Evolutionary conservation across 2,797 vertebrate species (phyloP).

Genomic region (Aeoliscus strigatus): DNA sequence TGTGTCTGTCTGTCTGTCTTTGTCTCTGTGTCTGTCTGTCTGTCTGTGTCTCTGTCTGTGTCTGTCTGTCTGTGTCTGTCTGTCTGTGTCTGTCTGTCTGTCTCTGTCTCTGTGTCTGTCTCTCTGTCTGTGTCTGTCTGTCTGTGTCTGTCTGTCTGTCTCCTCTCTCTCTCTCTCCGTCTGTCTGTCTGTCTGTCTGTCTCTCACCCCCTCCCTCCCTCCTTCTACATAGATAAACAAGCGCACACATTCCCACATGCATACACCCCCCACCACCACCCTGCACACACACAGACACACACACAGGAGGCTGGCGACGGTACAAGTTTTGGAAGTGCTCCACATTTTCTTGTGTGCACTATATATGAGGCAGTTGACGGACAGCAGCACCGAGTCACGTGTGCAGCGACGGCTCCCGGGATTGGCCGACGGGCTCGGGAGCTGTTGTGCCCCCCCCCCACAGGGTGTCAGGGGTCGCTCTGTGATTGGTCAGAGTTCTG

Average conservation of each 20-base stretch:
- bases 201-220: too few relatives aligned
- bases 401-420: constrained; percentile 57
- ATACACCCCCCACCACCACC: constrained; percentile 4
- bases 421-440: constrained; percentile 77
- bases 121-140: constrained; percentile 12
- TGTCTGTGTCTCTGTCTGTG: too few relatives aligned
- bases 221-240: constrained; percentile 53
- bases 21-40: too few relatives aligned
- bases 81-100: too few relatives aligned
- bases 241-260: constrained; percentile 44
- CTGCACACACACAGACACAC: constrained; percentile 10
- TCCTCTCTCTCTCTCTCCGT: too few relatives aligned
- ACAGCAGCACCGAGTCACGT: constrained; percentile 88
- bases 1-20: too few relatives aligned
- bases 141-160: constrained; percentile 18
- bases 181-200: too few relatives aligned
- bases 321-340: constrained; percentile 79
- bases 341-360: constrained; percentile 86
- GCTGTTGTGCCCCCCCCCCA: too few relatives aligned
- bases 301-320: constrained; percentile 55
- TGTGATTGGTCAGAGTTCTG: constrained; percentile 78
- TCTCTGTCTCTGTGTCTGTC: constrained; percentile 24
- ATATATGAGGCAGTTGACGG: constrained; percentile 92
- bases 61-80: too few relatives aligned
- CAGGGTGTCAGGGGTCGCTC: constrained; percentile 54